Evolutionary conservation across 2,113 vertebrate genomes (phyloP), one percentile per base, ranked within the genome.

Genomic region (Gasterosteus aculeatus): DNA sequence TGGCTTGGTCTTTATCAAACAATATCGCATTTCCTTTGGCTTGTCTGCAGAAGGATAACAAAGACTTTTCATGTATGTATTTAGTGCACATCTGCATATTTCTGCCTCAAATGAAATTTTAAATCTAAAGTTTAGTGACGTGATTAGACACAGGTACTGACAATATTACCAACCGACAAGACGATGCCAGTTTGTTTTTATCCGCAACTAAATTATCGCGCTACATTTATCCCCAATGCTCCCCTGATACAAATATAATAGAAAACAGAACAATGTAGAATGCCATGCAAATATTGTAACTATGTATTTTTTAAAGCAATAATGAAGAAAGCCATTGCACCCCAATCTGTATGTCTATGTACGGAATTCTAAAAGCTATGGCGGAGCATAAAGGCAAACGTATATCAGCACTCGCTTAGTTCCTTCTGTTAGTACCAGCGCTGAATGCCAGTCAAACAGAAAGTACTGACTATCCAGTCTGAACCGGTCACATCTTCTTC

Each of bases 401-500:
- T 19, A 47, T 54, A 7, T 41, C 53, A 38, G 5, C 6, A 15
- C 5, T 18, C 58, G 46, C 47, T 19, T 15, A 33, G 11, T 15
- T 42, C 41, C 42, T 68, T 44, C 4, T 73, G 12, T 75, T 39
- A 69, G 10, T 46, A 1, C 22, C 22, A 26, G 22, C 22, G 22
- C 22, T 26, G 22, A 26, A 26, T 26, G 22, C 22, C 22, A 26
- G 22, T 26, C 22, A 26, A 26, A 1, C 22, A 26, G 22, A 26
- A 26, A 26, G 72, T 86, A 54, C 56, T 38, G 22, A 42, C 65
- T 87, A 75, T 86, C 72, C 58, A 64, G 31, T 82, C 65, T 7
- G 47, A 80, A 39, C 66, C 9, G 15, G 44, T 75, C 64, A 11
- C n/a, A 47, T 57, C 59, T 80, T 51, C 44, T 75, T 60, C 46